Evolutionary conservation across 2,888 invertebrate genomes (phyloP), one percentile per base, ranked within the genome.

Genomic region (Clepsis dumicolana): DNA sequence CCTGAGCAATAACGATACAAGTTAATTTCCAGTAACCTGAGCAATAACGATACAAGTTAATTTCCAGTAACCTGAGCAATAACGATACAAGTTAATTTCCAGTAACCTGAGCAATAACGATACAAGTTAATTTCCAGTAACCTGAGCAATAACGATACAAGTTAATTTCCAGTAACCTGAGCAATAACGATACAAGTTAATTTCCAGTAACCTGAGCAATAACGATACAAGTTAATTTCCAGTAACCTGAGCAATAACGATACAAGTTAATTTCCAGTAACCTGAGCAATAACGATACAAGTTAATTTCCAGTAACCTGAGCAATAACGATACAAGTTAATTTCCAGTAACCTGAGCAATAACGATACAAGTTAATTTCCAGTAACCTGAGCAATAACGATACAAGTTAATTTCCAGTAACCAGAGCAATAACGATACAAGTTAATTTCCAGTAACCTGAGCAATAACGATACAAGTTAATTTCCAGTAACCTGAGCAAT

Each of bases 1-100:
- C 12, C 21, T 56, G 48, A 62, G 48, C 44, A 27, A 29, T 21
- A 64, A 54, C 44, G 21, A 29, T n/a, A n/a, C n/a, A n/a, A n/a
- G 24, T 50, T 35, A 25, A 24, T 50, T 52, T 35, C n/a, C 16
- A 14, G n/a, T 24, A 35, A 56, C 12, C 21, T 56, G 48, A 62
- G 48, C 44, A 27, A 29, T 21, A 64, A 54, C 44, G 21, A 29
- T n/a, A n/a, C n/a, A n/a, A n/a, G 24, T 50, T 35, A 25, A 24
- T 50, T 52, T 35, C n/a, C 16, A 14, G n/a, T 24, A 35, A 56
- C 12, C 21, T 56, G 48, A 62, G 48, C 44, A 27, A 29, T 21
- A 64, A 54, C 44, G 21, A 29, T n/a, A n/a, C n/a, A n/a, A n/a
- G 24, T 50, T 35, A 25, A 24, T 50, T 52, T 35, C n/a, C 16